Evolutionary conservation across 1,140 invertebrate species (phyloP).

Genomic region (Trichomalopsis sarcophagae): DNA sequence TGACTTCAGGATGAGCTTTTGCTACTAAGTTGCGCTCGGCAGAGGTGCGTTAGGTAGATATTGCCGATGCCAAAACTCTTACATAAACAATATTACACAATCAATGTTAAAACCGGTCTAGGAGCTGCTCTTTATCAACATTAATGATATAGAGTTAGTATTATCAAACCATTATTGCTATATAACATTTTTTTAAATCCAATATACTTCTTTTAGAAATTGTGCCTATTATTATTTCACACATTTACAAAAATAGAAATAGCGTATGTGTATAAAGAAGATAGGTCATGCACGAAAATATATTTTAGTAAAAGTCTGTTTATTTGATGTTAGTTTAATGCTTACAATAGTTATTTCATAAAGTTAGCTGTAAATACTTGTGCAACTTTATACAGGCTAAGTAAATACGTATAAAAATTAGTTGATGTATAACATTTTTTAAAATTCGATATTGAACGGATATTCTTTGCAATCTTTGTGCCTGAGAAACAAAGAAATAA

Average conservation of each 20-base stretch:
- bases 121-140: not conserved
- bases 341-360: not conserved
- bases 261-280: not conserved
- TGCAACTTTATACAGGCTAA: not conserved
- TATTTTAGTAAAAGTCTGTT: not conserved
- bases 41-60: not conserved
- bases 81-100: conserved; percentile 15
- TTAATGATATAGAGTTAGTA: not conserved
- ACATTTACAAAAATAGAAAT: not conserved
- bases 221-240: too few species aligned
- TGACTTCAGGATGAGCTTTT: not conserved
- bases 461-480: conserved; percentile 78
- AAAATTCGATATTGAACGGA: conserved; percentile 73
- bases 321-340: not conserved
- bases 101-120: not conserved
- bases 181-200: too few species aligned
- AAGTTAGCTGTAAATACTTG: not conserved
- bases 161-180: not conserved
- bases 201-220: too few species aligned
- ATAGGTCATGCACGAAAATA: not conserved
- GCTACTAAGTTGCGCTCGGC: not conserved
- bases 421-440: not conserved
- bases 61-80: conserved; percentile 25
- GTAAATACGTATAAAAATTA: not conserved
- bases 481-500: conserved; percentile 51